A percentile compares a stretch with the other conserved stretches of the same genome.
phyloP scores from a whole-genome alignment of 2,113 vertebrate genomes.

The Acrocephalus arundinaceus region DNA sequence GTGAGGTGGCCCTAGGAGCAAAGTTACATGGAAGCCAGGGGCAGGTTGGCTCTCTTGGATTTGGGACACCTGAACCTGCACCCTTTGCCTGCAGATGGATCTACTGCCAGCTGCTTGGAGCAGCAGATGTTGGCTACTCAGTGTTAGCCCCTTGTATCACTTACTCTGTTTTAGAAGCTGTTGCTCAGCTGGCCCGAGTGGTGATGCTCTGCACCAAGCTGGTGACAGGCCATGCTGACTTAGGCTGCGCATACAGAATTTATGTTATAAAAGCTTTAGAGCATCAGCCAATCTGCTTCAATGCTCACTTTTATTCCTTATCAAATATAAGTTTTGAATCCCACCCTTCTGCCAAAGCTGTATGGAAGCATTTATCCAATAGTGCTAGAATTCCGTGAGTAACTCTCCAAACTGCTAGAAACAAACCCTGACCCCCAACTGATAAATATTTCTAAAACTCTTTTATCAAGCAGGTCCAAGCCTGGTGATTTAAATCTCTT shows the following conservation, averaged over 20 bases:
- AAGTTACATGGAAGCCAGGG: neutral
- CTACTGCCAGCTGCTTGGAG: neutral
- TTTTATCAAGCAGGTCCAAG: conserved; percentile 17
- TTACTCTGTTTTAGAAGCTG: neutral
- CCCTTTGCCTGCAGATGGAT: neutral
- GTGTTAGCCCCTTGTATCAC: neutral
- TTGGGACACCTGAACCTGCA: fast-evolving
- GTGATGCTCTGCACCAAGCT: conserved; percentile 22
- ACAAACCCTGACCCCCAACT: neutral
- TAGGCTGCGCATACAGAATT: neutral
- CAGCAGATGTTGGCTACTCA: neutral
- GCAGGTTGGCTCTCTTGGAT: neutral
- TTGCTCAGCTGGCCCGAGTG: neutral
- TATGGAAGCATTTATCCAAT: conserved; percentile 18
- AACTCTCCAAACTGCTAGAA: conserved; percentile 9
- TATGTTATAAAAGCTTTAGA: conserved; percentile 23
- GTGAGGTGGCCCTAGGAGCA: neutral
- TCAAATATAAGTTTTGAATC: neutral
- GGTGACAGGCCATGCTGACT: neutral
- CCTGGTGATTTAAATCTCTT: conserved; percentile 51
- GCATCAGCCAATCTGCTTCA: conserved; percentile 44
- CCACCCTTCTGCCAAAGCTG: conserved; percentile 23
- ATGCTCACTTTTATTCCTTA: conserved; percentile 18
- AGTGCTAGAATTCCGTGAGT: conserved; percentile 29
- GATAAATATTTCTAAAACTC: neutral